Base-by-base conservation (phyloP, 2,888 invertebrate species). In the Philopedon plagiatum region DNA sequence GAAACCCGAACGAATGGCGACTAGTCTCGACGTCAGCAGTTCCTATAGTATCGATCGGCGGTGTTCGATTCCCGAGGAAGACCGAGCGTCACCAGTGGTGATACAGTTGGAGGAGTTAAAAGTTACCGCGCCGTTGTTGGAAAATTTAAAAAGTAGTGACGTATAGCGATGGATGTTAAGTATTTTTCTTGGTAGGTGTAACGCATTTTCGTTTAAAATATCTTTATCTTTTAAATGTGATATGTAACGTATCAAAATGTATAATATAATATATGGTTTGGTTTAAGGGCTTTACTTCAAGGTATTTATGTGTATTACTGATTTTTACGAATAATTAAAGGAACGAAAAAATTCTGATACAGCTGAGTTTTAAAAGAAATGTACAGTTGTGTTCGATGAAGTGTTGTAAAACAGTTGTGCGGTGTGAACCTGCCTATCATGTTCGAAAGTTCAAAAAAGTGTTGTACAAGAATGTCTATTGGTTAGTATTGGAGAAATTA, bases 71-170 rank as follows among this genome's bases (percentile, higher is more conserved):
- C 79, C 80, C n/a, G 81, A 81, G 68, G 79, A 78, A 58, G 78
- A 77, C 37, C 61, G 79, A 51, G 67, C 78, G 0, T 79, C 79
- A 41, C 77, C 80, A 9, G 78, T 83, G 49, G 82, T 80, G 57
- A 81, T 84, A 60, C 81, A 78, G 34, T 74, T 85, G 71, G 85
- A 85, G 32, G 85, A 85, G 11, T 79, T 81, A 3, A 83, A 79
- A 75, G 81, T 84, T 49, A 83, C 84, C 11, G 84, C 83, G 54
- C 85, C 85, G 21, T 79, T 85, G 46, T 74, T 85, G 49, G 85
- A 85, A 76, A 77, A 81, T 41, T 78, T 85, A 54, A 85, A 83
- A 77, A 85, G 85, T 76, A 85, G 85, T 13, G 85, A 85, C 70
- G 85, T 85, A 73, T 85, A 63, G 63, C 34, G 13, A 34, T 80